Conservation (phyloP, 2,113 vertebrate genomes). For the Tragelaphus strepsiceros region DNA sequence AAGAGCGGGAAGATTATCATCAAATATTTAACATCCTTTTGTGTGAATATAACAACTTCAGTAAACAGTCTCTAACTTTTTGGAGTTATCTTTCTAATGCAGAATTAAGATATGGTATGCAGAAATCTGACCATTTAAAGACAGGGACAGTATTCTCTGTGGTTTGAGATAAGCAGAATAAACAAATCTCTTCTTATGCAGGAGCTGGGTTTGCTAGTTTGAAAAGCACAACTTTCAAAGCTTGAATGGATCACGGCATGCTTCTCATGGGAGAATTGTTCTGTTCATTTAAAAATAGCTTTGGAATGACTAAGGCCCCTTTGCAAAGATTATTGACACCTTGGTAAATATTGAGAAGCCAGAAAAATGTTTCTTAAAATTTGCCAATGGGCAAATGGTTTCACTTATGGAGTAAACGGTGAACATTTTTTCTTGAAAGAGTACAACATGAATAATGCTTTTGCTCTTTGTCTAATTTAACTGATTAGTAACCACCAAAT, state of each 20-base stretch:
- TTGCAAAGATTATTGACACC: slow-evolving; percentile 35
- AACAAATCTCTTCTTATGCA: slow-evolving; percentile 37
- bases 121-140: slow-evolving; percentile 57
- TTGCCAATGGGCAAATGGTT: not conserved
- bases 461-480: slow-evolving; percentile 21
- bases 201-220: not conserved
- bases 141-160: not conserved
- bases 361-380: slow-evolving; percentile 14
- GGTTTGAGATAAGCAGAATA: slow-evolving; percentile 45
- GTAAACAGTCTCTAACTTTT: slow-evolving; percentile 59
- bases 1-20: slow-evolving; percentile 58
- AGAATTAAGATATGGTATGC: slow-evolving; percentile 49
- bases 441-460: not conserved
- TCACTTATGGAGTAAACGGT: slow-evolving; percentile 1
- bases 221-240: slow-evolving; percentile 37
- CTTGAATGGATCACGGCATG: not conserved
- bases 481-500: slow-evolving; percentile 12
- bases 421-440: not conserved
- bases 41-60: slow-evolving; percentile 43
- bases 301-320: not conserved
- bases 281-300: slow-evolving; percentile 46
- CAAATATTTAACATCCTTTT: slow-evolving; percentile 72
- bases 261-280: not conserved
- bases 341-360: not conserved
- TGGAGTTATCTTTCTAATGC: slow-evolving; percentile 52